These are phyloP conservation scores for Drosophila austrosaltans DNA, from an alignment of 2,888 invertebrate genomes.

Conservation along the genomic window DNA sequence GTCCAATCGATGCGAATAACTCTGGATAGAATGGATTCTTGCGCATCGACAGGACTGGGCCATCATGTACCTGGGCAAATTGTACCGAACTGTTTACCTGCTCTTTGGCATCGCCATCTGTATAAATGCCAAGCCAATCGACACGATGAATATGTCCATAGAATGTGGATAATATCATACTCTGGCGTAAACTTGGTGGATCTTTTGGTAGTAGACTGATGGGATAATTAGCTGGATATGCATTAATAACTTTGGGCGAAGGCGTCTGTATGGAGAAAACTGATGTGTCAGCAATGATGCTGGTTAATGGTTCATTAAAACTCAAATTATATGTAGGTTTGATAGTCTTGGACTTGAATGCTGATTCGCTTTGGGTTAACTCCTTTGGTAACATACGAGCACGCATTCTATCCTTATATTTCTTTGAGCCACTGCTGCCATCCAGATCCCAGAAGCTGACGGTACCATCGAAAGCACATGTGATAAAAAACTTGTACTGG, in stretches of 20 bases:
- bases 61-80: constrained; percentile 88
- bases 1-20: constrained; percentile 89
- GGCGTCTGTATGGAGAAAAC: constrained; percentile 61
- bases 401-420: constrained; percentile 34
- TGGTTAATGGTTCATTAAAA: constrained; percentile 84
- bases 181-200: constrained; percentile 65
- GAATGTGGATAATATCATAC: constrained; percentile 74
- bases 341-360: constrained; percentile 86
- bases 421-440: constrained; percentile 47
- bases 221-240: constrained; percentile 65
- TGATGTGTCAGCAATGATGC: constrained; percentile 76
- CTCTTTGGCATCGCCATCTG: constrained; percentile 86
- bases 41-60: constrained; percentile 86
- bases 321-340: constrained; percentile 86
- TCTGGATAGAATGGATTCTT: constrained; percentile 87
- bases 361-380: constrained; percentile 86
- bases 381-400: constrained; percentile 85
- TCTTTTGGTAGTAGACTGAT: constrained; percentile 50
- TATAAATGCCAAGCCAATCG: constrained; percentile 88
- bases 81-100: constrained; percentile 80
- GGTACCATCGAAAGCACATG: constrained; percentile 87
- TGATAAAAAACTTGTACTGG: constrained; percentile 86
- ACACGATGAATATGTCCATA: constrained; percentile 76
- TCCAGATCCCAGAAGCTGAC: constrained; percentile 90
- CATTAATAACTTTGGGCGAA: constrained; percentile 29